phyloP scores from a whole-genome alignment of 1,140 invertebrate genomes.

The Drosophila ficusphila region DNA sequence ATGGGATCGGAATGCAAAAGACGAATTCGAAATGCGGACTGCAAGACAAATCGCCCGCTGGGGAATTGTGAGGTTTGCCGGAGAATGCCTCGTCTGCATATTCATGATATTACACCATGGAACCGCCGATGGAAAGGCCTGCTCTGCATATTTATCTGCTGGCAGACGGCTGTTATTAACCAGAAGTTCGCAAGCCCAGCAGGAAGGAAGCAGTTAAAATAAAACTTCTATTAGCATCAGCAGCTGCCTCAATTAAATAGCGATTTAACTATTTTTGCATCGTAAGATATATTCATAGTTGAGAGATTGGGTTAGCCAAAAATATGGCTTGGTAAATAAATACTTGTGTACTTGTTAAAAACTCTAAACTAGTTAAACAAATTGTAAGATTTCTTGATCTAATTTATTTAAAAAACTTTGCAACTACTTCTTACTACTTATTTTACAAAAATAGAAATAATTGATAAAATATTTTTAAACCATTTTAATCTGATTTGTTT shows the following conservation, averaged over 20 bases:
- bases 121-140: neutral
- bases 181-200: neutral
- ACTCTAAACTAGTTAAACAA: too few relatives aligned
- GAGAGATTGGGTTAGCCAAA: too few relatives aligned
- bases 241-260: neutral
- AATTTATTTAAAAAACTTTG: too few relatives aligned
- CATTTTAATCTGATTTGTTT: too few relatives aligned
- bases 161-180: slow-evolving; percentile 5
- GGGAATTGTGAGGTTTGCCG: slow-evolving; percentile 35
- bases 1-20: slow-evolving; percentile 12
- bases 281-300: too few relatives aligned
- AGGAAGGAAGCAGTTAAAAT: slow-evolving; percentile 9
- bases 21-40: slow-evolving; percentile 4
- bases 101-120: neutral
- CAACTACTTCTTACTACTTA: too few relatives aligned
- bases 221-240: slow-evolving; percentile 12
- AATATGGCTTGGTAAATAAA: too few relatives aligned
- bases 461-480: too few relatives aligned
- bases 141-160: slow-evolving; percentile 33
- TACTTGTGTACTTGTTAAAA: too few relatives aligned
- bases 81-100: slow-evolving; percentile 23
- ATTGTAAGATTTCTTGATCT: too few relatives aligned
- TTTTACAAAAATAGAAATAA: too few relatives aligned
- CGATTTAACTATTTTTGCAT: too few relatives aligned
- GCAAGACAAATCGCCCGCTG: slow-evolving; percentile 42